Conservation (phyloP, 2,113 vertebrate genomes). For the Gobiocypris rarus region DNA sequence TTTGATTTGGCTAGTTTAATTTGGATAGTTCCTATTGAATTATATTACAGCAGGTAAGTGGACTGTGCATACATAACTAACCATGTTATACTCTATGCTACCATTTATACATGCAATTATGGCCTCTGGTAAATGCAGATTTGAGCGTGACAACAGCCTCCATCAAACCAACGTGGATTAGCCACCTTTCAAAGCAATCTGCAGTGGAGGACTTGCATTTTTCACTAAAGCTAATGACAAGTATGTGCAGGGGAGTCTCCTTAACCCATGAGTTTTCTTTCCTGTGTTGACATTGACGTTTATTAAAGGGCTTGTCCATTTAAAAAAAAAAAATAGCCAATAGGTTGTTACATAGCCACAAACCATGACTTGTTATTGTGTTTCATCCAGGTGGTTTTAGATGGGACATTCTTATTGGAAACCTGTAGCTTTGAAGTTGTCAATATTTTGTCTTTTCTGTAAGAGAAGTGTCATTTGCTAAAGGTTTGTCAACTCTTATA, state of each 20-base stretch:
- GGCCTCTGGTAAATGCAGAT: no score
- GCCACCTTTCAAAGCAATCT: constrained; percentile 63
- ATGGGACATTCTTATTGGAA: not conserved
- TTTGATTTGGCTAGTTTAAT: no score
- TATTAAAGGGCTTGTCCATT: not conserved
- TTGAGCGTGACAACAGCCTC: constrained; percentile 72
- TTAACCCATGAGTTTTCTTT: no score
- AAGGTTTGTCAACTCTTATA: not conserved
- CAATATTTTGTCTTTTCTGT: not conserved
- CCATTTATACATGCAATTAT: no score
- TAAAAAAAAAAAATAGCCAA: not conserved
- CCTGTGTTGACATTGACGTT: no score
- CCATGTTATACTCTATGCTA: no score
- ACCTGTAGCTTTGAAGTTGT: not conserved
- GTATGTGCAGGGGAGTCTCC: constrained; percentile 54
- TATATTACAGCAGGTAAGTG: constrained; percentile 74
- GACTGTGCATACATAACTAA: not conserved
- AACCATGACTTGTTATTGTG: not conserved
- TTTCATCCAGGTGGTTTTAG: not conserved
- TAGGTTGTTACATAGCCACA: not conserved
- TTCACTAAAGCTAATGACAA: constrained; percentile 70
- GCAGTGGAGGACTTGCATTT: constrained; percentile 69
- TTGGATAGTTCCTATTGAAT: constrained; percentile 70
- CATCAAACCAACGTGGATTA: constrained; percentile 68
- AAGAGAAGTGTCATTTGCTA: not conserved